Evolutionary conservation across 2,888 invertebrate genomes (phyloP), one percentile per base, ranked within the genome.

Genomic region (Lasioglossum oenotherae): DNA sequence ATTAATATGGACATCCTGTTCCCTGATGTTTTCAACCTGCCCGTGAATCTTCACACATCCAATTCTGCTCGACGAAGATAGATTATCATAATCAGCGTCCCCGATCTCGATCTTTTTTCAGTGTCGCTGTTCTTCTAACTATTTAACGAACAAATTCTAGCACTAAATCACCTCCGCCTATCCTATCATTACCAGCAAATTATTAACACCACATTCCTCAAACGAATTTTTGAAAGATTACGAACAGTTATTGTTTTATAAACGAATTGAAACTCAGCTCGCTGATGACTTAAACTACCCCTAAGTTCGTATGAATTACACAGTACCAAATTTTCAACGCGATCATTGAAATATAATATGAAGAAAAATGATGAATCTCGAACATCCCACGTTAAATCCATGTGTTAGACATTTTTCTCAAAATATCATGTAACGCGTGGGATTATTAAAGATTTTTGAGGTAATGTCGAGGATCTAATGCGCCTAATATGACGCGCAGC

Each of bases 31-130:
- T 64, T 2, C 64, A 64, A 31, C 16, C 6, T 64, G 64, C 64
- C 64, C 64, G 64, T 64, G 64, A 64, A 64, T 64, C 64, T 64
- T 64, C 64, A 27, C 64, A 64, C 64, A 64, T 64, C 64, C 64
- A 64, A 64, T 64, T 31, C 31, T 64, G n/a, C 31, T 2, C 64
- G 16, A 64, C 31, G 64, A 64, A 64, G 64, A 64, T 64, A 27
- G 31, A 64, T 64, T 27, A 16, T 64, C 64, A 16, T 64, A 64
- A 64, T 64, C 64, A 64, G 31, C 64, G 64, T 64, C 64, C 64
- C 16, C 31, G 16, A 64, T 64, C 64, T 31, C 31, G 64, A 31
- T 31, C 31, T 31, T 64, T 64, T 64, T 64, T 64, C 64, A 5
- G 6, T 64, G 31, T 6, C 31, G 64, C 31, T 5, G 31, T 31